A percentile compares a stretch with the other conserved stretches of the same genome.
Evolutionary conservation across 1,140 invertebrate species (phyloP).

Genomic region (Physella acuta): DNA sequence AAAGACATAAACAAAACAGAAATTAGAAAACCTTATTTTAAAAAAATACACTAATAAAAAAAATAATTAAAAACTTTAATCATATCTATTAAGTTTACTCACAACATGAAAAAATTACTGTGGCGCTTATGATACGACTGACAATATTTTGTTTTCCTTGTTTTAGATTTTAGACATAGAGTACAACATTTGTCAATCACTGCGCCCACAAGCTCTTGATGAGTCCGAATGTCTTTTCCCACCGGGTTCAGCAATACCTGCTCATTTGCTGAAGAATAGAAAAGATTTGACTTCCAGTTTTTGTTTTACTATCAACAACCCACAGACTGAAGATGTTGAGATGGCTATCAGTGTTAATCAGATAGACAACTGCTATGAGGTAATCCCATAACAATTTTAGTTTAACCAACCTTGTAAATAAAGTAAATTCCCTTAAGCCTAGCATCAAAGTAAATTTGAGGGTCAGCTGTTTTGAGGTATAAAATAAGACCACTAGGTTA

Average conservation of each 20-base stretch:
- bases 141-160: too few species aligned
- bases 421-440: too few species aligned
- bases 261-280: constrained; percentile 66
- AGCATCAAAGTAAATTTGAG: too few species aligned
- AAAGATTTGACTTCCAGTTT: constrained; percentile 59
- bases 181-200: constrained; percentile 2
- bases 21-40: too few species aligned
- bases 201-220: neutral
- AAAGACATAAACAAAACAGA: too few species aligned
- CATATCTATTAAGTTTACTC: neutral
- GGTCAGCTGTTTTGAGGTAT: too few species aligned
- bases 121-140: too few species aligned
- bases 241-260: constrained; percentile 26
- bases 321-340: constrained; percentile 95
- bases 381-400: too few species aligned
- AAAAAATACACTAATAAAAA: too few species aligned
- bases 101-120: neutral
- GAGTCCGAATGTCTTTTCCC: constrained; percentile 28
- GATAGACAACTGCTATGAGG: constrained; percentile 16
- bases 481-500: too few species aligned
- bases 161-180: constrained; percentile 19
- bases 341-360: constrained; percentile 81
- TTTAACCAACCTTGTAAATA: too few species aligned
- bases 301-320: constrained; percentile 96
- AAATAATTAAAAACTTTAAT: too few species aligned